Evolutionary conservation across 2,797 vertebrate species (phyloP).

Genomic region (Morelia viridis): DNA sequence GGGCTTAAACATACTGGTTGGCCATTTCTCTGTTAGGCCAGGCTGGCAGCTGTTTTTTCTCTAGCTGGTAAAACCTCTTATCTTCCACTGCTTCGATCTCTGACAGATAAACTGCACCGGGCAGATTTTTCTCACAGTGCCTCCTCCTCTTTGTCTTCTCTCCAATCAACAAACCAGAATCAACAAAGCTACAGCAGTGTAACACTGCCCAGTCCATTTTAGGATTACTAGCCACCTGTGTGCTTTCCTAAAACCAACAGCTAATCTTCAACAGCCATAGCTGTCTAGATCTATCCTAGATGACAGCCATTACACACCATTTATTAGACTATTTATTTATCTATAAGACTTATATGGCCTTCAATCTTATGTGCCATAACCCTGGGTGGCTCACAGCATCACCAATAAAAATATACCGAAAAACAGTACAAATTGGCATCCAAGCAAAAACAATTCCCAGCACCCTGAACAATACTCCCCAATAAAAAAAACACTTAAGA

Average conservation of each 20-base stretch:
- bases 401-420: too few species aligned
- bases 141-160: background rate
- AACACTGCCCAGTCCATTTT: background rate
- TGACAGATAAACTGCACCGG: background rate
- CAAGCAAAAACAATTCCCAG: too few species aligned
- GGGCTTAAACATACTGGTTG: background rate
- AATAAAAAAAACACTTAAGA: too few species aligned
- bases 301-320: background rate
- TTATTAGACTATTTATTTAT: background rate
- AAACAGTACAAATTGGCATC: too few species aligned
- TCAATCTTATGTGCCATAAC: too few species aligned
- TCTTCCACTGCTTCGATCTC: background rate
- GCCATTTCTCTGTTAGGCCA: background rate
- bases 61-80: background rate
- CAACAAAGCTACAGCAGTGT: background rate
- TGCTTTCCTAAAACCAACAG: background rate
- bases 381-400: too few species aligned
- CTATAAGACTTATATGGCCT: too few species aligned
- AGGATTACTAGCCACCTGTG: background rate
- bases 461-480: too few species aligned
- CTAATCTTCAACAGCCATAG: background rate
- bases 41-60: background rate
- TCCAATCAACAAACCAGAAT: background rate
- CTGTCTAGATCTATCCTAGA: background rate
- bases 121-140: background rate